Base-by-base conservation (phyloP, 1,140 invertebrate genomes). In the Steinernema khuongi region DNA sequence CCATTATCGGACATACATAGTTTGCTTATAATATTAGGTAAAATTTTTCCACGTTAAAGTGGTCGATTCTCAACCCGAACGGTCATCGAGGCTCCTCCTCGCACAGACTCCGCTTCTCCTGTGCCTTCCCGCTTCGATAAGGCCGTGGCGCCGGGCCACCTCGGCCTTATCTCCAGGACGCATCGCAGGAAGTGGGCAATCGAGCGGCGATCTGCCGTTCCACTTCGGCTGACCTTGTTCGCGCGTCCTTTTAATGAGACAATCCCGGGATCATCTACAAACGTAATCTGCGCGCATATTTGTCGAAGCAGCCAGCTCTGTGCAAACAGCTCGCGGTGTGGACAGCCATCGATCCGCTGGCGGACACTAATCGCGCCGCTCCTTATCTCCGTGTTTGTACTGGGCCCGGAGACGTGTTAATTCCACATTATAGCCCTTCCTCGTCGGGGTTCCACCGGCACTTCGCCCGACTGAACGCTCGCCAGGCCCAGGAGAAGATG, bases 251-350 rank as follows among this genome's bases (percentile, higher is more conserved):
- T 60, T 60, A 26, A 60, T 60, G 11, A 11, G 50, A 60, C 26
- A n/a, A n/a, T n/a, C n/a, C n/a, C 7, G 4, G 50, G 50, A 60
- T 60, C 50, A 60, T 26, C 50, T 60, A 11, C 50, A 60, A 11
- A 26, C 50, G 26, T 22, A 22, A 60, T 60, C 50, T 60, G 14
- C 50, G 50, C 50, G 50, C 50, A 22, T 60, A 26, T 60, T 60
- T 60, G 50, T 26, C 50, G 22, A 60, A 60, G 50, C 50, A 26
- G 50, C 50, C 50, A 26, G 14, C 50, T 60, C 50, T 60, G 50
- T 17, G 50, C 50, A 60, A 60, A 60, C 19, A 60, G 36, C 7
- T 7, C 50, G 50, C 50, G 50, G 14, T 60, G 50, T 60, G 7
- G 50, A 60, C 22, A 60, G 50, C 50, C 50, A 60, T 60, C 22